These are phyloP conservation scores for Formica exsecta DNA, from an alignment of 1,140 invertebrate genomes.

Conservation along the genomic window DNA sequence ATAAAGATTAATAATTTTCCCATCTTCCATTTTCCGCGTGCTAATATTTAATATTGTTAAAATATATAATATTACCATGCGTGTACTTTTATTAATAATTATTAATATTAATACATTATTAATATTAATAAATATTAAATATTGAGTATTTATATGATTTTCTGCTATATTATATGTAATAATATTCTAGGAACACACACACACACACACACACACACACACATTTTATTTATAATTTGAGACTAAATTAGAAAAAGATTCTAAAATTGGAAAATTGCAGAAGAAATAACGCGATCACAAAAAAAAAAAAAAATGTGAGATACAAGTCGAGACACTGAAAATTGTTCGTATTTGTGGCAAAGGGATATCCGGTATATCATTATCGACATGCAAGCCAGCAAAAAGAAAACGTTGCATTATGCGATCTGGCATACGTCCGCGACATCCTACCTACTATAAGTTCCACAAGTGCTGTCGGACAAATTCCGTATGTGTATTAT, in stretches of 20 bases:
- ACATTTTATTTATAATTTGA: not conserved
- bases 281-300: not conserved
- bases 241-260: not conserved
- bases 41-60: not conserved
- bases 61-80: not conserved
- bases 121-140: conserved; percentile 19
- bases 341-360: not conserved
- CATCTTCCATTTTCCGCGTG: not conserved
- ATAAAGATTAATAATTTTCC: conserved; percentile 8
- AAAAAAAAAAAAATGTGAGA: not conserved
- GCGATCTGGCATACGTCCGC: not conserved
- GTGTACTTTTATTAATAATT: not conserved
- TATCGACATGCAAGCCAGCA: conserved; percentile 27
- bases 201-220: no score
- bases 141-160: not conserved
- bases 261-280: not conserved
- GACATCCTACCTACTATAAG: not conserved
- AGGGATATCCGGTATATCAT: conserved; percentile 21
- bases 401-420: not conserved
- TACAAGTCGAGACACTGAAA: not conserved
- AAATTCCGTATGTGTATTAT: conserved; percentile 21
- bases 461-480: not conserved
- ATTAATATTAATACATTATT: conserved; percentile 20
- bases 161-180: not conserved
- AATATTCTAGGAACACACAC: not conserved